Conservation (phyloP, 2,888 invertebrate species). For the Drosophila suboccidentalis region DNA sequence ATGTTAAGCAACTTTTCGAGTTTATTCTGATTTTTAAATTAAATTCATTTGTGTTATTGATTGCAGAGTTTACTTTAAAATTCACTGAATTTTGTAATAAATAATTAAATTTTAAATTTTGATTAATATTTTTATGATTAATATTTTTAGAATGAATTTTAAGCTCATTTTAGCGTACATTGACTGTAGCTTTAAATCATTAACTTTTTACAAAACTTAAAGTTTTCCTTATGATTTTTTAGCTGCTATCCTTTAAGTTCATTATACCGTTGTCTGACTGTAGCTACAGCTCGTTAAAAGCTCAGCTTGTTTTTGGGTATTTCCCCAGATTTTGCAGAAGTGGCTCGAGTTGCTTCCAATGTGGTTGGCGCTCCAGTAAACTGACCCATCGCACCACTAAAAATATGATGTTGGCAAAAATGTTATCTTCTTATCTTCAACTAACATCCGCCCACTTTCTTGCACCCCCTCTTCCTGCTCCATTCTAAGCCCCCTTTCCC, state of each 20-base stretch:
- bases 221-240: neutral
- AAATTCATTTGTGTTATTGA: too few relatives aligned
- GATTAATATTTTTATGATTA: too few relatives aligned
- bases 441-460: neutral
- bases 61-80: too few relatives aligned
- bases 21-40: too few relatives aligned
- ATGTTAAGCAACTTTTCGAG: too few relatives aligned
- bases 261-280: neutral
- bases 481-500: neutral
- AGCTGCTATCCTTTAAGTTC: neutral
- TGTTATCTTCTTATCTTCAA: slow-evolving; percentile 23
- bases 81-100: too few relatives aligned
- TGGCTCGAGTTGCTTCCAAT: neutral
- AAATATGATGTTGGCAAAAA: slow-evolving; percentile 5
- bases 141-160: too few relatives aligned
- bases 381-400: slow-evolving; percentile 1
- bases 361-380: slow-evolving; percentile 2
- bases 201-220: neutral
- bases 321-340: neutral
- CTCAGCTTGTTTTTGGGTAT: neutral
- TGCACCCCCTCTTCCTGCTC: neutral
- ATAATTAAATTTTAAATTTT: too few relatives aligned
- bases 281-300: neutral
- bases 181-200: too few relatives aligned
- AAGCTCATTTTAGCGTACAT: too few relatives aligned